A percentile compares a stretch with the other conserved stretches of the same genome.
Conservation (phyloP, 2,797 vertebrate species). For the Crocodylus rhombifer region DNA sequence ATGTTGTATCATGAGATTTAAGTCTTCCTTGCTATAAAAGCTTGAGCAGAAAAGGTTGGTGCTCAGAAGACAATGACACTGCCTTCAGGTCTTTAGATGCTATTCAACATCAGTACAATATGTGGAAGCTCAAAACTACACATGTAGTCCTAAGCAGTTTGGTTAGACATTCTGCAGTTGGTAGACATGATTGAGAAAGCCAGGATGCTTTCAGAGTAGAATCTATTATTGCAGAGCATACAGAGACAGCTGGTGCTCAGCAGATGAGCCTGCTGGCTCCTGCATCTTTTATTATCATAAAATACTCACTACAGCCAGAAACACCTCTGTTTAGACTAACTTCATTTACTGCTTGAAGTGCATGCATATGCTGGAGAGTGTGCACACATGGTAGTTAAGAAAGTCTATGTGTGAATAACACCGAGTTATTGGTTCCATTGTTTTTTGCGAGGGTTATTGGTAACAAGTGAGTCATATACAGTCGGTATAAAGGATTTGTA, state of each 20-base stretch:
- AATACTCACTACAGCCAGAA: slow-evolving; percentile 72
- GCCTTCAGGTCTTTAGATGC: background rate
- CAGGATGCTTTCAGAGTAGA: slow-evolving; percentile 61
- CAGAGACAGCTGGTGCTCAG: slow-evolving; percentile 68
- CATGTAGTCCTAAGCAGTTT: slow-evolving; percentile 40
- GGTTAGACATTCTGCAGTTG: slow-evolving; percentile 52
- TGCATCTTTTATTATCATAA: slow-evolving; percentile 74
- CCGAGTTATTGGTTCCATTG: background rate
- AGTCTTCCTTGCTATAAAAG: background rate
- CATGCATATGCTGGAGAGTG: slow-evolving; percentile 38
- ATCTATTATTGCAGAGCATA: slow-evolving; percentile 50
- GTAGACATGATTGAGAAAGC: slow-evolving; percentile 22
- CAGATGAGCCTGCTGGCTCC: slow-evolving; percentile 64
- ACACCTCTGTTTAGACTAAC: slow-evolving; percentile 72
- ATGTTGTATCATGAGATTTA: background rate
- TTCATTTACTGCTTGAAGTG: slow-evolving; percentile 57
- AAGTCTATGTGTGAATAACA: slow-evolving; percentile 46
- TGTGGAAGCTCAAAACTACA: slow-evolving; percentile 52
- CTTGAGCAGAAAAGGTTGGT: slow-evolving; percentile 2
- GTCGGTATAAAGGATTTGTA: background rate
- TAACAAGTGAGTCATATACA: rapidly evolving
- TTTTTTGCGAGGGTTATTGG: background rate
- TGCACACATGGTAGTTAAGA: slow-evolving; percentile 51
- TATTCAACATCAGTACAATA: background rate
- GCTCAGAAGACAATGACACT: background rate